phyloP scores from a whole-genome alignment of 2,888 invertebrate genomes.

The Ennomos fuscantarius region DNA sequence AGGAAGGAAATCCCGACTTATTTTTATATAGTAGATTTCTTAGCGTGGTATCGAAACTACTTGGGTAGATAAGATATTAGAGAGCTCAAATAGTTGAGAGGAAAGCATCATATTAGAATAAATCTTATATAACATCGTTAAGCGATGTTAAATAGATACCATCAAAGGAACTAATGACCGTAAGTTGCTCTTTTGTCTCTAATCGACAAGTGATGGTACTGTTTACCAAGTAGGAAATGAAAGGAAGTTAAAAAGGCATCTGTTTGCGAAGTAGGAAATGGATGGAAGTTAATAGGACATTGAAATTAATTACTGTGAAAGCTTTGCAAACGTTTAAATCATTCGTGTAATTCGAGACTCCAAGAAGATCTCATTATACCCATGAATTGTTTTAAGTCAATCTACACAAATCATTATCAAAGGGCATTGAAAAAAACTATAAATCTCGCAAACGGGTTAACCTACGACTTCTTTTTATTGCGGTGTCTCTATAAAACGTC shows the following conservation, averaged over 20 bases:
- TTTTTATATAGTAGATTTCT: too few species aligned
- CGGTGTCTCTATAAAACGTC: constrained; percentile 32
- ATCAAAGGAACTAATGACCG: too few species aligned
- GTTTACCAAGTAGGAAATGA: constrained; percentile 12
- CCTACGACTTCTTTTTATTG: constrained; percentile 28
- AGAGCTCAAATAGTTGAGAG: too few species aligned
- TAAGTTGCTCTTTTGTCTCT: neutral
- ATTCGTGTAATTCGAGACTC: constrained; percentile 8
- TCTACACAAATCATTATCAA: constrained; percentile 14
- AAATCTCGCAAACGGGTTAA: constrained; percentile 29
- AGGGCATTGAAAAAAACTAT: constrained; percentile 26
- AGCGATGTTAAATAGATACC: too few species aligned
- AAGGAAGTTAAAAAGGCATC: constrained; percentile 9
- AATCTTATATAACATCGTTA: too few species aligned
- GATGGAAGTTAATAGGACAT: constrained; percentile 9
- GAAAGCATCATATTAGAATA: too few species aligned
- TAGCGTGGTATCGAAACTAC: too few species aligned
- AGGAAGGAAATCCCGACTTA: too few species aligned
- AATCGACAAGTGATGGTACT: constrained; percentile 8
- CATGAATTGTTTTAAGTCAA: constrained; percentile 17
- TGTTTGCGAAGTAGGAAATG: constrained; percentile 13
- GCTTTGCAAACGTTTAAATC: constrained; percentile 3
- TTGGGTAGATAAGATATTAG: too few species aligned
- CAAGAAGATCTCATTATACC: constrained; percentile 1
- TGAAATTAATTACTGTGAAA: constrained; percentile 14